Evolutionary conservation across 2,113 vertebrate species (phyloP), one percentile per base, ranked within the genome.

Genomic region (Rhabdomys dilectus): DNA sequence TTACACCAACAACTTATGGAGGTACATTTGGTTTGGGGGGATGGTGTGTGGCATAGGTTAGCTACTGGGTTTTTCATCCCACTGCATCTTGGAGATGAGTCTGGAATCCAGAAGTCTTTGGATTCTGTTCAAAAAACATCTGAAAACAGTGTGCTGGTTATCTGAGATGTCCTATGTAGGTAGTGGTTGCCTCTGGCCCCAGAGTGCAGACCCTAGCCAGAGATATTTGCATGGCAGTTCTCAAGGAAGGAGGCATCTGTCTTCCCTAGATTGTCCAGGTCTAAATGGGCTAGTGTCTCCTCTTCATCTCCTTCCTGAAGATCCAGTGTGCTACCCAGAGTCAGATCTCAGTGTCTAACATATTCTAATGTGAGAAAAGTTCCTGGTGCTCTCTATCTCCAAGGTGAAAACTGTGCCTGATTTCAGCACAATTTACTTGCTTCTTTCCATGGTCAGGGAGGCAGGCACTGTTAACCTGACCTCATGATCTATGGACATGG

Each of bases 71-170:
- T 39, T 7, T 94, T 26, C 84, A 21, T 16, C 62, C 78, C 24
- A 7, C 64, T 77, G 72, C 42, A 85, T 29, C 64, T 95, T 92
- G 76, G 45, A 75, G 64, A 9, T 12, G 8, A 91, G 64, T 81
- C 91, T 19, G 91, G 48, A 0, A 3, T 56, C 91, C 76, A 92
- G 68, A 96, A 53, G 24, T 78, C 73, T 91, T 75, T 29, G 11
- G 12, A 48, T 89, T 86, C 66, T 94, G 31, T 89, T 56, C 60
- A 94, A 73, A 73, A 96, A 95, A 64, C n/a, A 94, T 39, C 72
- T 80, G 64, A 81, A 96, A 97, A 85, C 75, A 95, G 93, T 88
- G 90, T 58, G 16, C 2, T 0, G 8, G 22, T 91, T 87, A 81
- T 70, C 53, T 56, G 56, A 72, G 70, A 77, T 51, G 75, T 64